These are phyloP conservation scores for Monoplex corrugatus DNA, from an alignment of 2,888 invertebrate species.

Conservation along the genomic window DNA sequence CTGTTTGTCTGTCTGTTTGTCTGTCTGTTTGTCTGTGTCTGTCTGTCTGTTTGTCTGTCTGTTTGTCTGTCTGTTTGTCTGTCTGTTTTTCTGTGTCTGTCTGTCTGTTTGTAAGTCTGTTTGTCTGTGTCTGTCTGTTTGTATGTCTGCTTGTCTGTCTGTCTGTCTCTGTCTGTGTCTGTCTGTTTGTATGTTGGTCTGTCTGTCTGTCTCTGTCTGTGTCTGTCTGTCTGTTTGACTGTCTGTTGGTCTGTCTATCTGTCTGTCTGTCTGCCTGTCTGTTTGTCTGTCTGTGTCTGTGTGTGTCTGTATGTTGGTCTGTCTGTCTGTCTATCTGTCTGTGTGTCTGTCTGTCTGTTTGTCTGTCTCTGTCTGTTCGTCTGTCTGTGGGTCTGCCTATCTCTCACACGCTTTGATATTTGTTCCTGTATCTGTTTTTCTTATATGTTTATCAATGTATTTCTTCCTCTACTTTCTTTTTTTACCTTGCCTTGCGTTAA, in stretches of 20 bases:
- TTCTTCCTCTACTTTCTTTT: no score
- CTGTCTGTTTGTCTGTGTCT: no score
- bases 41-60: slow-evolving; percentile 7
- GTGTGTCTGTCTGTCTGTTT: not conserved
- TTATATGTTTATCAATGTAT: no score
- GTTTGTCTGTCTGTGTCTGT: no score
- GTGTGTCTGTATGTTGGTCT: no score
- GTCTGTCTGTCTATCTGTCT: no score
- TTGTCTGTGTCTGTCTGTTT: not conserved
- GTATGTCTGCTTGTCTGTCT: not conserved
- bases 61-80: not conserved
- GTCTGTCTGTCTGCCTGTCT: not conserved
- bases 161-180: not conserved
- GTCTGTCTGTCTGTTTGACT: slow-evolving; percentile 17
- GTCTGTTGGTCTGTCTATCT: slow-evolving; percentile 8
- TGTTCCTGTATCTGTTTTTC: no score
- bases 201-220: not conserved
- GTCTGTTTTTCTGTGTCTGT: not conserved
- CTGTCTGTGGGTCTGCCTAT: not conserved
- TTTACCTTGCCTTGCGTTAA: no score
- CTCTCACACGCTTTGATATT: no score
- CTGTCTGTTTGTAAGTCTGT: not conserved
- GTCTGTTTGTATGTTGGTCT: not conserved
- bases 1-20: no score
- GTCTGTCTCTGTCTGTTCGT: not conserved